A percentile compares a stretch with the other conserved stretches of the same genome.
Conservation (phyloP, 2,888 invertebrate genomes). For the Aporophyla lueneburgensis region DNA sequence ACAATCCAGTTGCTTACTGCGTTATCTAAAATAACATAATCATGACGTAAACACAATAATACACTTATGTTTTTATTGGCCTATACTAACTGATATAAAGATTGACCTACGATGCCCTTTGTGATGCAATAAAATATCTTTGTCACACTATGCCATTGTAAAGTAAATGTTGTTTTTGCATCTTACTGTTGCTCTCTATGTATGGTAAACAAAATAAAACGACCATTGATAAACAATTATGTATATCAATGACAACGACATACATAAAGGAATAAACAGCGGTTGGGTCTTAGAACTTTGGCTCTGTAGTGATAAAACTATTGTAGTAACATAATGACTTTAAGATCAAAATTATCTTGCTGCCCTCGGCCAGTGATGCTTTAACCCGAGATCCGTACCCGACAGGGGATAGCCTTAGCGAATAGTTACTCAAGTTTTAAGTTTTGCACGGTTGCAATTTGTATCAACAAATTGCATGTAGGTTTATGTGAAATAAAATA, state of each 20-base stretch:
- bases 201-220: not conserved
- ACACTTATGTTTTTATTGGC: conserved; percentile 11
- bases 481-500: too few species aligned
- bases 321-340: too few species aligned
- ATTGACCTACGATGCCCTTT: conserved; percentile 18
- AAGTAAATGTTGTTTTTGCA: not conserved
- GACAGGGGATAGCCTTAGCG: too few species aligned
- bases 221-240: too few species aligned
- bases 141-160: not conserved
- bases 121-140: conserved; percentile 36
- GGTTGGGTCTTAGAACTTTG: not conserved
- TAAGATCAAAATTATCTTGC: too few species aligned
- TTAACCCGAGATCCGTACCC: too few species aligned
- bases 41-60: not conserved
- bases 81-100: conserved; percentile 5
- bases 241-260: not conserved
- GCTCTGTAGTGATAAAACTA: not conserved
- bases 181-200: not conserved
- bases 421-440: too few species aligned
- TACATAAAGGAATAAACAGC: not conserved
- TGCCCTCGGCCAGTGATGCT: too few species aligned
- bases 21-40: conserved; percentile 16
- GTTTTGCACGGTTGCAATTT: too few species aligned
- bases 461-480: too few species aligned
- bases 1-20: conserved; percentile 5